These are phyloP conservation scores for Epizoanthus rinbou DNA, from an alignment of 92 coral and sea anemone genomes.

Conservation along the genomic window DNA sequence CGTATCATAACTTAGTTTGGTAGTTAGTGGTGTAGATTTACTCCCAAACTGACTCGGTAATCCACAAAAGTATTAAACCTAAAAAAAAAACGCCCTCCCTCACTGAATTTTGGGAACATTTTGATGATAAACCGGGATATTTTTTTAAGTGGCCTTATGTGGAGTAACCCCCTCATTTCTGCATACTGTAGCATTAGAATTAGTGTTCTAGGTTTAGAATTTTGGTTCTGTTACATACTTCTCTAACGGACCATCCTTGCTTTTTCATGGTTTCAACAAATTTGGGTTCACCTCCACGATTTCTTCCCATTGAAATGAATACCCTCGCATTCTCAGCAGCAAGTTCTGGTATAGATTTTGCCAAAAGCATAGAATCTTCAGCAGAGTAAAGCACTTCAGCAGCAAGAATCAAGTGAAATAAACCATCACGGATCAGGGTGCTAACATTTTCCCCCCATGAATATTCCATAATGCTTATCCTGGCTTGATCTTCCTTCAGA, in stretches of 20 bases:
- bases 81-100: no score
- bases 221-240: conserved; percentile 53
- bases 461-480: conserved; percentile 66
- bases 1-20: no score
- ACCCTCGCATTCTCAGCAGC: conserved; percentile 56
- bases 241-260: conserved; percentile 68
- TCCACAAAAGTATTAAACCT: no score
- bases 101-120: no score
- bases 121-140: no score
- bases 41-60: no score
- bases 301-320: conserved; percentile 92
- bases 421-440: conserved; percentile 58
- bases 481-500: conserved; percentile 26
- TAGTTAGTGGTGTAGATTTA: no score
- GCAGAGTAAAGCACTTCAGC: conserved; percentile 91
- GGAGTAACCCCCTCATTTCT: no score
- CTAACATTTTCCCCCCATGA: conserved; percentile 73
- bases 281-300: conserved; percentile 85
- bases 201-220: no score
- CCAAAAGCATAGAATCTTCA: conserved; percentile 76
- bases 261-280: conserved; percentile 63
- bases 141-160: no score
- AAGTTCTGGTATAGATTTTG: conserved; percentile 69
- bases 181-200: no score
- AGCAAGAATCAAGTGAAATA: conserved; percentile 81